Conservation (phyloP, 2,113 vertebrate species). For the Zingel zingel region DNA sequence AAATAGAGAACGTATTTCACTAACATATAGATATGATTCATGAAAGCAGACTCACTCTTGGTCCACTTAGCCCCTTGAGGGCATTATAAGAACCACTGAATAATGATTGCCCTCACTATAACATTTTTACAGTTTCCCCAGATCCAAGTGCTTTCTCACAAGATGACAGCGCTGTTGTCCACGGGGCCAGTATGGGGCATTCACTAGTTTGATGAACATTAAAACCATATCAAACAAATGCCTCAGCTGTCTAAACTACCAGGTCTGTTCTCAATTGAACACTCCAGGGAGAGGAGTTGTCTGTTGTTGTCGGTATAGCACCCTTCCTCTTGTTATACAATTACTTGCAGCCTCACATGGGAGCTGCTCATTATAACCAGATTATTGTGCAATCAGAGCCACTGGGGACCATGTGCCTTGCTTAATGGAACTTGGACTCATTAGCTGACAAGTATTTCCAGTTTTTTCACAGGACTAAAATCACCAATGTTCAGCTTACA, state of each 20-base stretch:
- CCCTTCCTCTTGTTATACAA: conserved; percentile 31
- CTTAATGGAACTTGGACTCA: conserved; percentile 19
- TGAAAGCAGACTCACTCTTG: conserved; percentile 39
- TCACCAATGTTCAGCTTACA: not conserved
- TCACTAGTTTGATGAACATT: conserved; percentile 60
- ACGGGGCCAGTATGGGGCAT: conserved; percentile 37
- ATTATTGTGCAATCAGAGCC: conserved; percentile 19
- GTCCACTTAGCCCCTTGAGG: conserved; percentile 27
- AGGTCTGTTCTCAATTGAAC: conserved; percentile 46
- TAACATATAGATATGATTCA: conserved; percentile 53
- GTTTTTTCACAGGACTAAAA: not conserved
- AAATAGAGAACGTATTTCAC: conserved; percentile 51
- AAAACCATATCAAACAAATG: conserved; percentile 68
- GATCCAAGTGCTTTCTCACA: conserved; percentile 29
- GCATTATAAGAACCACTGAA: conserved; percentile 25
- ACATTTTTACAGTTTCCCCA: conserved; percentile 36
- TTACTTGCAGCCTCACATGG: conserved; percentile 18
- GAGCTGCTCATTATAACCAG: conserved; percentile 41
- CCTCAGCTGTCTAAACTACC: conserved; percentile 72
- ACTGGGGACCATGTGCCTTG: conserved; percentile 24
- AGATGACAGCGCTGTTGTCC: conserved; percentile 52
- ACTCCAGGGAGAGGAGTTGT: conserved; percentile 32
- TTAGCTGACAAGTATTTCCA: not conserved
- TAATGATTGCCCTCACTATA: conserved; percentile 39
- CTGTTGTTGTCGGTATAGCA: conserved; percentile 37